Evolutionary conservation across 2,888 invertebrate genomes (phyloP), one percentile per base, ranked within the genome.

Genomic region (Timema podura): DNA sequence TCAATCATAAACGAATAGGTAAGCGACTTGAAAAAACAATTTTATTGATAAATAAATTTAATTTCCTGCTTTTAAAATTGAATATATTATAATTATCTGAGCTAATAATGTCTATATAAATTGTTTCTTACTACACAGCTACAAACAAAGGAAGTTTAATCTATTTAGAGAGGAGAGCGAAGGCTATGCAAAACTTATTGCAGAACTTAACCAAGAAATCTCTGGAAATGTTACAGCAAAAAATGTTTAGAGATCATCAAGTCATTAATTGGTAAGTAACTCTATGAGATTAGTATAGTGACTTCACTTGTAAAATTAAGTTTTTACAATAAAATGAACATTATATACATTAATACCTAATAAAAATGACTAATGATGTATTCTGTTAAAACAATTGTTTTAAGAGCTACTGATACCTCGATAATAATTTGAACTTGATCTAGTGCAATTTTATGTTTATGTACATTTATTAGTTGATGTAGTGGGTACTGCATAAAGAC

Each of bases 81-180:
- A 45, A 64, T 65, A 13, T 65, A 44, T 47, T 65, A n/a, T 65
- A 10, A 48, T 69, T 11, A 48, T 9, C 46, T 45, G 69, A n/a
- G 16, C 44, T 65, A 16, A 30, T 70, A 61, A 66, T 70, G 48
- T 68, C 15, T 48, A 61, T 44, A 61, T 46, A 64, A 11, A 64
- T 68, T 49, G 30, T 51, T 61, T 49, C 57, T 69, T 72, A 74
- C 73, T 72, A 87, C 88, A 73, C 82, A 98, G 98, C 82, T 99
- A 98, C 82, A 99, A 99, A 81, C 99, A 99, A 82, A 91, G 97
- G 77, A 98, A 99, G 79, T 99, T 98, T 82, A 99, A 99, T 84
- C 86, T 99, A 77, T 92, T 98, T 79, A 88, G 99, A 69, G 99
- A 99, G 84, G 99, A 99, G 84, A 96, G 94, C 83, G 99, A 99